phyloP scores from a whole-genome alignment of 2,888 invertebrate genomes.

The Drosophila birchii region DNA sequence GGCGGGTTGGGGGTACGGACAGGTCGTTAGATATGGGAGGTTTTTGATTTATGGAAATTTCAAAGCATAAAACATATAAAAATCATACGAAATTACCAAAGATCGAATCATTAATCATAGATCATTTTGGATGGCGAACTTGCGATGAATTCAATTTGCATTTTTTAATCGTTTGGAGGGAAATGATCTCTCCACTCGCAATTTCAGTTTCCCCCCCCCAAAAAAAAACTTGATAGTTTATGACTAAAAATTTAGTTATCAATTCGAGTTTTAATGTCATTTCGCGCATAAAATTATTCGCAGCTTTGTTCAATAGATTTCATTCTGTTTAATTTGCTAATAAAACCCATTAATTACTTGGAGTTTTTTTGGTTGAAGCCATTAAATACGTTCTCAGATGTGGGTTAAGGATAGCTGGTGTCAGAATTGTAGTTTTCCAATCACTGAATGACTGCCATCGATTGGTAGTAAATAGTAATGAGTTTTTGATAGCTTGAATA shows the following conservation, averaged over 20 bases:
- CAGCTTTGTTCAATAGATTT: constrained; percentile 13
- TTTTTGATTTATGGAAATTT: constrained; percentile 66
- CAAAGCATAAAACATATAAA: constrained; percentile 56
- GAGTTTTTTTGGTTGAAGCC: constrained; percentile 3
- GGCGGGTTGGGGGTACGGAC: constrained; percentile 8
- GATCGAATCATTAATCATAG: constrained; percentile 63
- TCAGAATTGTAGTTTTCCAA: not conserved
- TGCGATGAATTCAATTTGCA: constrained; percentile 57
- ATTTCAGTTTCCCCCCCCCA: constrained; percentile 21
- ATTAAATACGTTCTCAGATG: constrained; percentile 1
- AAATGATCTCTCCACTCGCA: constrained; percentile 31
- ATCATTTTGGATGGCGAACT: constrained; percentile 4
- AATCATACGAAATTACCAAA: constrained; percentile 57
- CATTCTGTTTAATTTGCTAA: constrained; percentile 16
- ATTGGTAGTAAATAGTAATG: not conserved
- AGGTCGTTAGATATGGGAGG: constrained; percentile 26
- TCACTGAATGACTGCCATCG: not conserved
- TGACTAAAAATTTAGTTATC: constrained; percentile 18
- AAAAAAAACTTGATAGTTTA: constrained; percentile 9
- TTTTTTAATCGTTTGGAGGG: constrained; percentile 27
- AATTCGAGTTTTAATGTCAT: constrained; percentile 17
- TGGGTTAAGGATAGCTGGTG: constrained; percentile 33
- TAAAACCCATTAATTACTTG: constrained; percentile 1
- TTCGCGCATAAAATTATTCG: constrained; percentile 25
- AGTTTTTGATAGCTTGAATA: not conserved